Evolutionary conservation across 2,797 vertebrate genomes (phyloP).

Genomic region (Chaunax sp.): DNA sequence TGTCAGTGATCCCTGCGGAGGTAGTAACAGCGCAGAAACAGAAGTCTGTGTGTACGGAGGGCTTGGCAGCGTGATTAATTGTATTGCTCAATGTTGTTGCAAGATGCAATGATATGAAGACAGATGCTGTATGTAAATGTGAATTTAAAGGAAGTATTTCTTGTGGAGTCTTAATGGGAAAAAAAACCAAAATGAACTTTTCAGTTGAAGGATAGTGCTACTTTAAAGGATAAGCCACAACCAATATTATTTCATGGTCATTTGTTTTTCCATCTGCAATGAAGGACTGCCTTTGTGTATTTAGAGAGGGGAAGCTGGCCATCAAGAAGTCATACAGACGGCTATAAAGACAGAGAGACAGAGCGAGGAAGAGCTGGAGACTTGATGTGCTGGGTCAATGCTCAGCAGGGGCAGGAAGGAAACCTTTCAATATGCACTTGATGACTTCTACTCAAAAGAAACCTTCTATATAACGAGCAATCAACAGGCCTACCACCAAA

Average conservation of each 20-base stretch:
- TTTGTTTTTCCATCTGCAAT: slow-evolving; percentile 41
- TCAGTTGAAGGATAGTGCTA: slow-evolving; percentile 20
- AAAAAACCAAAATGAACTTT: slow-evolving; percentile 19
- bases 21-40: background rate
- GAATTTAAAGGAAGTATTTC: slow-evolving; percentile 6
- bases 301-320: slow-evolving; percentile 57
- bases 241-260: slow-evolving; percentile 49
- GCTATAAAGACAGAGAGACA: slow-evolving; percentile 40
- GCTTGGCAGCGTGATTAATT: slow-evolving; percentile 1
- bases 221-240: slow-evolving; percentile 34
- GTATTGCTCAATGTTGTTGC: background rate
- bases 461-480: slow-evolving; percentile 57
- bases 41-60: no score
- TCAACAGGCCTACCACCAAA: slow-evolving; percentile 57
- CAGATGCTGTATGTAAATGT: slow-evolving; percentile 2
- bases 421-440: slow-evolving; percentile 63
- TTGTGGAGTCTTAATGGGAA: background rate
- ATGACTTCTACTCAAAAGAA: slow-evolving; percentile 65
- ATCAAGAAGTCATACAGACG: slow-evolving; percentile 56
- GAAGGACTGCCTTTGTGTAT: slow-evolving; percentile 58
- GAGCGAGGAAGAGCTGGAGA: background rate
- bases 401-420: slow-evolving; percentile 77
- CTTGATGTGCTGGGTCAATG: slow-evolving; percentile 50
- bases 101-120: background rate
- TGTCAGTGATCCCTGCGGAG: no score